phyloP scores from a whole-genome alignment of 1,140 invertebrate species.

The Holcopasites calliopsidis region DNA sequence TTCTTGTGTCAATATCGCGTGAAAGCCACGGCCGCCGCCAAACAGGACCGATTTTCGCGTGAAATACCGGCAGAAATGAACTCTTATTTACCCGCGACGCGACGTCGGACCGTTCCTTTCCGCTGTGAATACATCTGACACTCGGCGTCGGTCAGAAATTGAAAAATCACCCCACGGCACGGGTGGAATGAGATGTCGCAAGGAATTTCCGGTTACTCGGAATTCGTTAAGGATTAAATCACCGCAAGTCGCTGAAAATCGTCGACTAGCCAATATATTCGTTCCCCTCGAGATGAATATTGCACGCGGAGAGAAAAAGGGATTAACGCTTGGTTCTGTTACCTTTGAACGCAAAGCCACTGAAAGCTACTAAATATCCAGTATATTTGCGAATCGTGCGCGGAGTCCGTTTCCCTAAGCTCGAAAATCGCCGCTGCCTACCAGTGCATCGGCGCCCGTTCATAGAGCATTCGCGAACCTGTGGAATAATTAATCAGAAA shows the following conservation, averaged over 20 bases:
- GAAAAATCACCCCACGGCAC: background rate
- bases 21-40: background rate
- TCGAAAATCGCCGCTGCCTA: background rate
- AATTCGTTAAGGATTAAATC: no score
- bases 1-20: background rate
- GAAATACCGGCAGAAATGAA: background rate
- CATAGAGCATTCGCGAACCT: background rate
- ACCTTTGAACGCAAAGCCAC: background rate
- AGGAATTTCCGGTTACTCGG: background rate
- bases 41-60: background rate
- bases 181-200: background rate
- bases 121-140: background rate
- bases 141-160: background rate
- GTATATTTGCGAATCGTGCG: background rate
- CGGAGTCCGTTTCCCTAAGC: background rate
- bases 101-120: background rate
- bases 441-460: background rate
- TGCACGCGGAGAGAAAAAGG: background rate
- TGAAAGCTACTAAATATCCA: background rate
- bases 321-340: background rate
- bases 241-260: no score
- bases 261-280: background rate
- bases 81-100: background rate
- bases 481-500: slow-evolving; percentile 41
- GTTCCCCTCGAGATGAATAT: background rate